phyloP scores from a whole-genome alignment of 1,140 invertebrate genomes.

The Chlorops oryzae region DNA sequence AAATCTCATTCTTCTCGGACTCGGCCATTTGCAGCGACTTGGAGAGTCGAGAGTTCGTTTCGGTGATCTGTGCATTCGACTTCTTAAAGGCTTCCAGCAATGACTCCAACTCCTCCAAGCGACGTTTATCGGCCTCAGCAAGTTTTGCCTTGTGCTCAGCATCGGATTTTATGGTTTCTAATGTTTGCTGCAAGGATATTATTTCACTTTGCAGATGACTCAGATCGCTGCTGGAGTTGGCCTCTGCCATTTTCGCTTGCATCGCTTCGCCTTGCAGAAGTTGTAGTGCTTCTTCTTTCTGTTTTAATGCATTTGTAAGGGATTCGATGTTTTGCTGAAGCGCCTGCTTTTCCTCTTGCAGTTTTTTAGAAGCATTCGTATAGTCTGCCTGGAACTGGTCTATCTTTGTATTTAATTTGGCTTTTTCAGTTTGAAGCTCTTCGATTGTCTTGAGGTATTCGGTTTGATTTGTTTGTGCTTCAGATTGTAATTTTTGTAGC shows the following conservation, averaged over 20 bases:
- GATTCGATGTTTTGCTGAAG: slow-evolving; percentile 8
- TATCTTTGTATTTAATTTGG: slow-evolving; percentile 19
- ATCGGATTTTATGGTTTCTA: slow-evolving; percentile 32
- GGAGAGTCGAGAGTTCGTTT: slow-evolving; percentile 35
- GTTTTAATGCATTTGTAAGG: slow-evolving; percentile 6
- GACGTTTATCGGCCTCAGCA: slow-evolving; percentile 29
- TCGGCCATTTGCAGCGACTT: slow-evolving; percentile 34
- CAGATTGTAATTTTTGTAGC: slow-evolving; percentile 17
- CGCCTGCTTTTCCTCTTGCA: slow-evolving; percentile 4
- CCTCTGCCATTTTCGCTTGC: slow-evolving; percentile 10
- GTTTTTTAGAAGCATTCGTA: background rate
- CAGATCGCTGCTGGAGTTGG: background rate
- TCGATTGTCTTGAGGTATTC: slow-evolving; percentile 19
- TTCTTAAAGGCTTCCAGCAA: slow-evolving; percentile 32
- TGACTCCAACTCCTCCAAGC: slow-evolving; percentile 32
- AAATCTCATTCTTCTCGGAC: slow-evolving; percentile 36
- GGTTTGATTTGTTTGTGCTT: slow-evolving; percentile 15
- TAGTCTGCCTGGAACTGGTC: slow-evolving; percentile 6
- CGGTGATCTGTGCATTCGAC: slow-evolving; percentile 36
- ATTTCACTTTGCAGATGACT: slow-evolving; percentile 12
- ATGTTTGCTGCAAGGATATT: slow-evolving; percentile 21
- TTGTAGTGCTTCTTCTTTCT: slow-evolving; percentile 3
- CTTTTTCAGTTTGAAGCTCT: slow-evolving; percentile 14
- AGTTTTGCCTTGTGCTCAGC: slow-evolving; percentile 32
- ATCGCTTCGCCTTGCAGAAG: background rate